Conservation (phyloP, 2,888 invertebrate species). For the Phlogophora meticulosa region DNA sequence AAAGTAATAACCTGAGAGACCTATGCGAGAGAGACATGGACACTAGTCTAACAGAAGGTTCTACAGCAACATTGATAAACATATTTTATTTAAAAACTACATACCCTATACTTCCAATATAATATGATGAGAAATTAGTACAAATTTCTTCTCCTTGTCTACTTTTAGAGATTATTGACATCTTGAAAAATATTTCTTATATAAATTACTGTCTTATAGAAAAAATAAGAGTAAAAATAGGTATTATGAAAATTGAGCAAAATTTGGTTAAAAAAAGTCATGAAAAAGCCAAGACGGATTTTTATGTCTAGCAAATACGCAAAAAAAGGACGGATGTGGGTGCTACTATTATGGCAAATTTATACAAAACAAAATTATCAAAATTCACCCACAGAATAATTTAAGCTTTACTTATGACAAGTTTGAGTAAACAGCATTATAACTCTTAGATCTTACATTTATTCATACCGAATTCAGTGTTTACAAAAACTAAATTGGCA, state of each 20-base stretch:
- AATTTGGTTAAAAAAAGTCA: slow-evolving; percentile 4
- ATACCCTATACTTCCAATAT: slow-evolving; percentile 1
- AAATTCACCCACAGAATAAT: slow-evolving; percentile 47
- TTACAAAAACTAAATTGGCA: not conserved
- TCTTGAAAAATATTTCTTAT: slow-evolving; percentile 8
- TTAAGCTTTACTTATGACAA: slow-evolving; percentile 7
- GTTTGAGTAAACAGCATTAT: slow-evolving; percentile 11
- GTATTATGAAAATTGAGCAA: slow-evolving; percentile 44
- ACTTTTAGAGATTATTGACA: slow-evolving; percentile 3
- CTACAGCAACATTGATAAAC: slow-evolving; percentile 11
- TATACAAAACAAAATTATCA: slow-evolving; percentile 46
- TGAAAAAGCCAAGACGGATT: slow-evolving; percentile 27
- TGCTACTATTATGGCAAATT: slow-evolving; percentile 32
- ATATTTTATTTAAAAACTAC: not conserved
- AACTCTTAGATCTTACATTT: not conserved
- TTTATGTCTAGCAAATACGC: slow-evolving; percentile 17
- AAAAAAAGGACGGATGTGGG: slow-evolving; percentile 38
- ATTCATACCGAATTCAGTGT: not conserved
- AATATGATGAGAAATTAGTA: slow-evolving; percentile 18
- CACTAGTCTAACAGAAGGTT: not conserved
- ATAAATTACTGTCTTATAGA: not conserved
- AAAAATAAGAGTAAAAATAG: slow-evolving; percentile 23
- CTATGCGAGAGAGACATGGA: not conserved
- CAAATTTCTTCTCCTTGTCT: not conserved
- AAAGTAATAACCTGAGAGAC: not conserved